Evolutionary conservation across 53 echinoderm and acorn worm species (phyloP), one percentile per base, ranked within the genome.

Genomic region (Holothuria scabra): DNA sequence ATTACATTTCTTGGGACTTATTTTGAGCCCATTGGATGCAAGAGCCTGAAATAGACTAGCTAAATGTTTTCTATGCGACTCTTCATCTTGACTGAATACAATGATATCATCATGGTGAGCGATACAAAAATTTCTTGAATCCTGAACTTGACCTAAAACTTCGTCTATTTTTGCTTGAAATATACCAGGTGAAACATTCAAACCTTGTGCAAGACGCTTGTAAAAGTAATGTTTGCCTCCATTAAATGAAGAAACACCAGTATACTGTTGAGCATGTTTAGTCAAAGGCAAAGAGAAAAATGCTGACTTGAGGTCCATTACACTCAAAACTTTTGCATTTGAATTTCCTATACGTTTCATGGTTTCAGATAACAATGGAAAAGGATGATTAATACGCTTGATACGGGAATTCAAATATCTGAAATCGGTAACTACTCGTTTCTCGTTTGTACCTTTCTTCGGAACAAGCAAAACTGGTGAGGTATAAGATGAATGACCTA

Each of bases 41-140:
- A 85, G 62, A 44, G 48, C 63, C 14, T 85, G 33, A 18, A 75
- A 60, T 19, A 84, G 35, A 19, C 38, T 20, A 9, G 66, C 44
- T 76, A 88, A 76, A 67, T 89, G 78, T 37, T 55, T 25, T 5
- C 55, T 76, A 65, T 84, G 89, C 1, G 79, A 52, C 6, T 30
- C 44, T 29, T 84, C 79, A 37, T 76, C 79, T 0, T 60, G 78
- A 84, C 84, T 84, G 20, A 84, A 84, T 1, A 89, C 35, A 55
- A 89, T 84, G 21, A 89, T 89, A 55, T 66, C 84, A 23, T 89
- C 89, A 66, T 89, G 89, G 24, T 89, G 84, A n/a, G 84, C 89
- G 55, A 89, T 89, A 58, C 89, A 84, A 76, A 84, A 84, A 13
- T 76, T 18, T 48, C 56, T 28, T 0, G 88, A 74, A 25, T 84